Percentiles rank a stretch among this genome's conserved stretches.
Evolutionary conservation across 92 coral and sea anemone genomes (phyloP).

Genomic region (Porites rus): DNA sequence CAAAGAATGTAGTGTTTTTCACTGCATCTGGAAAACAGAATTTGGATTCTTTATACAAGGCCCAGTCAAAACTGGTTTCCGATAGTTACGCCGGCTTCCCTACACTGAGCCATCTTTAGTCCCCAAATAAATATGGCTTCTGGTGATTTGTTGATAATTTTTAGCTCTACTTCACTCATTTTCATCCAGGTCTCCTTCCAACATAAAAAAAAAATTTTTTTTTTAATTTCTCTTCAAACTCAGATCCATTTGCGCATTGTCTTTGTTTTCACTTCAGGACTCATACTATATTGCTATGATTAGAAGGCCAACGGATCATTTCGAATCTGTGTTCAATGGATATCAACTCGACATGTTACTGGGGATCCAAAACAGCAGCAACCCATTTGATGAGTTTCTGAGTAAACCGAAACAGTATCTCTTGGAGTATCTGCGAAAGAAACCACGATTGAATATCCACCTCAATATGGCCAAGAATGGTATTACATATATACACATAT

Average conservation of each 20-base stretch:
- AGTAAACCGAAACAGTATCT: conserved; percentile 56
- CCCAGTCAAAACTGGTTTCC: too few species aligned
- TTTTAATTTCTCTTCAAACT: too few species aligned
- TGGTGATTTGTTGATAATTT: too few species aligned
- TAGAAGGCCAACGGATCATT: conserved; percentile 79
- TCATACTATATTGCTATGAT: conserved; percentile 79
- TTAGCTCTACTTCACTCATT: too few species aligned
- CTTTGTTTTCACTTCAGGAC: conserved; percentile 43
- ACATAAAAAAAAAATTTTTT: too few species aligned
- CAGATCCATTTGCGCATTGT: background rate
- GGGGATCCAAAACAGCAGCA: conserved; percentile 66
- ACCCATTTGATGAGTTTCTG: conserved; percentile 73
- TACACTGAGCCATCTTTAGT: too few species aligned
- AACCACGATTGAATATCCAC: conserved; percentile 56
- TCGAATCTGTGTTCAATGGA: conserved; percentile 81
- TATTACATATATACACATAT: conserved; percentile 14
- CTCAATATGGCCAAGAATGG: conserved; percentile 83
- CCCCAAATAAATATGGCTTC: too few species aligned
- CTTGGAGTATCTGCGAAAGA: conserved; percentile 52
- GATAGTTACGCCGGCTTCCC: too few species aligned
- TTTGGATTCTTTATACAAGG: too few species aligned
- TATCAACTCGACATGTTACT: conserved; percentile 66
- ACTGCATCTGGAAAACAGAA: too few species aligned
- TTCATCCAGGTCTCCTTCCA: too few species aligned
- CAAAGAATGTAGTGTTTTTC: too few species aligned